Base-by-base conservation (phyloP, 2,113 vertebrate species). In the Alethe diademata region DNA sequence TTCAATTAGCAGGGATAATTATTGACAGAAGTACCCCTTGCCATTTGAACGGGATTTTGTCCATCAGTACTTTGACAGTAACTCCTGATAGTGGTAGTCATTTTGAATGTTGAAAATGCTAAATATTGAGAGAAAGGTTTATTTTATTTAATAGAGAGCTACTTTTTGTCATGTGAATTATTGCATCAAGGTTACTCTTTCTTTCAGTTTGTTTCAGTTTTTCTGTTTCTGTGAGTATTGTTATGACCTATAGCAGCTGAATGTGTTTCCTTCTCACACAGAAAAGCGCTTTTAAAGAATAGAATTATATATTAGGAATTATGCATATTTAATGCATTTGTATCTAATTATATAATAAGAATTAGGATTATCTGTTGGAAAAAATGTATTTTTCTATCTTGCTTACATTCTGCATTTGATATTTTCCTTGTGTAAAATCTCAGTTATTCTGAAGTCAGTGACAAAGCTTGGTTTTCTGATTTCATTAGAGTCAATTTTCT, bases 11-110 rank as follows among this genome's bases (percentile, higher is more conserved):
- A 28, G 33, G 43, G 65, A 40, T 90, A 85, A 95, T 96, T 78
- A 50, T 58, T 69, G 47, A 11, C 62, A 80, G n/a, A 90, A 95
- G 51, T 60, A 57, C 13, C n/a, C 25, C 8, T 75, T 88, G 45
- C 62, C 56, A 26, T 85, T 93, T 75, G 50, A 91, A 88, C 90
- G 73, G 51, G 43, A 64, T 91, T 95, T 96, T 84, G n/a, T 91
- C 92, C 50, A 33, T 97, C 64, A 86, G 8, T 95, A 66, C 71
- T 72, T 54, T 94, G 85, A 95, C 90, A 94, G 92, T 81, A 91
- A 57, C 29, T 92, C 56, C 51, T 93, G 92, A 93, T 78, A 78
- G 58, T 25, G 24, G 23, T 40, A 31, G 45, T 70, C n/a, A 78
- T 71, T 72, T 75, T 0, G 0, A 79, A 82, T 75, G 64, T 54